Percentiles rank a stretch among this genome's conserved stretches.
These are phyloP conservation scores for Parelbella ahira DNA, from an alignment of 2,888 invertebrate species.

Conservation along the genomic window DNA sequence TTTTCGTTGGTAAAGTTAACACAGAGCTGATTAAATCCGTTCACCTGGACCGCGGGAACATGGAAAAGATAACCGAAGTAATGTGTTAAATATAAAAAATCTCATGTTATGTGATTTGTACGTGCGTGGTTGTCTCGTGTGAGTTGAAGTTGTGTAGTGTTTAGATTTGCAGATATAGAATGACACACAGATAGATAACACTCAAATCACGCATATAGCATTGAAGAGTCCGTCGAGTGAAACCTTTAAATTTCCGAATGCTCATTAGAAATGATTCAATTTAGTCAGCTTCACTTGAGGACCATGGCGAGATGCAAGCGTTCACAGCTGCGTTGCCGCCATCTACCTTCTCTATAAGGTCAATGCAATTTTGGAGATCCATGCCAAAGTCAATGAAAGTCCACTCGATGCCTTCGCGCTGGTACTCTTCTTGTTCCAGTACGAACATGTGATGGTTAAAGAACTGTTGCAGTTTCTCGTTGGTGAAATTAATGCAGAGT, in stretches of 20 bases:
- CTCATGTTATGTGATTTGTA: constrained; percentile 32
- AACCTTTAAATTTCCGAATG: constrained; percentile 32
- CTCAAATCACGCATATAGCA: constrained; percentile 61
- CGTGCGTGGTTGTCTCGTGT: constrained; percentile 38
- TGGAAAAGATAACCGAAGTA: constrained; percentile 53
- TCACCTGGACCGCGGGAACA: constrained; percentile 83
- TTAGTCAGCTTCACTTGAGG: constrained; percentile 47
- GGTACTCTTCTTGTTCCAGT: constrained; percentile 98
- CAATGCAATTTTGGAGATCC: constrained; percentile 97
- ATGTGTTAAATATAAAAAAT: constrained; percentile 23
- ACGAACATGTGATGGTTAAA: constrained; percentile 99
- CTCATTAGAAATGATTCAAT: constrained; percentile 25
- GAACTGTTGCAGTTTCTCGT: constrained; percentile 98
- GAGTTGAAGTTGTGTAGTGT: constrained; percentile 39
- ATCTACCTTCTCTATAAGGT: constrained; percentile 95
- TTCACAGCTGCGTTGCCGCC: constrained; percentile 75
- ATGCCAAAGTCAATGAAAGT: constrained; percentile 98
- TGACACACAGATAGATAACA: constrained; percentile 50
- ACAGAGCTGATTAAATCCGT: constrained; percentile 97
- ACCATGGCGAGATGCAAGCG: constrained; percentile 75
- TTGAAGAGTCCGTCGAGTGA: constrained; percentile 61
- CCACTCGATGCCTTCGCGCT: constrained; percentile 96
- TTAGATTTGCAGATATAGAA: constrained; percentile 32
- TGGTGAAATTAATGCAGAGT: constrained; percentile 99
- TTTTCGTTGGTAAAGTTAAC: constrained; percentile 98